Evolutionary conservation across 1,140 invertebrate genomes (phyloP).

Genomic region (Neodiprion virginianus): DNA sequence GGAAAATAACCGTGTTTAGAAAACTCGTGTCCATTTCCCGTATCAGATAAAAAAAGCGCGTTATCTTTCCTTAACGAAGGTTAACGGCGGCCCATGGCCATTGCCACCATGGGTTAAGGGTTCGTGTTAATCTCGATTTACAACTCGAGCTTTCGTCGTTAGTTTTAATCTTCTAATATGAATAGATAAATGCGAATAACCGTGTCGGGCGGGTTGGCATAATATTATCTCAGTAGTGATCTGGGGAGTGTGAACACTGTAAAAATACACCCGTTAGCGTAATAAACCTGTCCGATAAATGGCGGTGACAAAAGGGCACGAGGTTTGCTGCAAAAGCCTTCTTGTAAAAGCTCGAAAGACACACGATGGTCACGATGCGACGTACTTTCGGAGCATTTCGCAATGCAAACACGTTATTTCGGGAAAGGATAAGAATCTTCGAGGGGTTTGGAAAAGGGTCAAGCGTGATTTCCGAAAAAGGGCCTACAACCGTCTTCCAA

Average conservation of each 20-base stretch:
- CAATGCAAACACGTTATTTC: slow-evolving; percentile 1
- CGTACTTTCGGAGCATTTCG: background rate
- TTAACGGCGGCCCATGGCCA: background rate
- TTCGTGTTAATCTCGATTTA: background rate
- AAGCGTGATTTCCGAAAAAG: background rate
- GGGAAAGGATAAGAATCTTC: background rate
- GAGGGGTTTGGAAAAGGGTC: slow-evolving; percentile 1
- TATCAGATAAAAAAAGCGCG: background rate
- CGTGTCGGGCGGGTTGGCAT: background rate
- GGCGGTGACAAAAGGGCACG: background rate
- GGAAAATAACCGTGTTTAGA: no score
- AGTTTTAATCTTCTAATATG: background rate
- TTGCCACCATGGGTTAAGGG: background rate
- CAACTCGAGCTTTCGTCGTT: background rate
- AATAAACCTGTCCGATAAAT: background rate
- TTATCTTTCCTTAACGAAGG: background rate
- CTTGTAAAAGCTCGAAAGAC: background rate
- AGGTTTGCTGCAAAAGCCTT: background rate
- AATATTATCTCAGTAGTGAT: background rate
- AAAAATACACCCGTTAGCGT: no score
- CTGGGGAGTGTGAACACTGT: background rate
- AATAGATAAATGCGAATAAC: background rate
- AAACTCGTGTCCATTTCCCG: background rate
- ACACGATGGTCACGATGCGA: background rate
- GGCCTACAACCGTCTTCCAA: background rate